These are phyloP conservation scores for Stegastes partitus DNA, from an alignment of 2,113 vertebrate genomes.

Conservation along the genomic window DNA sequence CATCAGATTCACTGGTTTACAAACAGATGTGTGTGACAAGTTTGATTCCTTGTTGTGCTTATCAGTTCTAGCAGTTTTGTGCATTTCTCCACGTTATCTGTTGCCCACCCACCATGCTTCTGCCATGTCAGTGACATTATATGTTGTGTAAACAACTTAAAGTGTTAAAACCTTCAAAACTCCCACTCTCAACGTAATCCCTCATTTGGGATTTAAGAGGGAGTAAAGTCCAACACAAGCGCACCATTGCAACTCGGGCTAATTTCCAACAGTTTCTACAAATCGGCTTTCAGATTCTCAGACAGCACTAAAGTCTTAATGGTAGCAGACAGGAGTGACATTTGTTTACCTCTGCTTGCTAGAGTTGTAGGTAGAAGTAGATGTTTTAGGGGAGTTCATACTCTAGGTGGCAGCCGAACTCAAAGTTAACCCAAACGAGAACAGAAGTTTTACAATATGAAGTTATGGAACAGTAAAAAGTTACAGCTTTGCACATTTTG, in stretches of 20 bases:
- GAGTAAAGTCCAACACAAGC: constrained; percentile 75
- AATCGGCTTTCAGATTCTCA: constrained; percentile 72
- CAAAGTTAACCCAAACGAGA: constrained; percentile 28
- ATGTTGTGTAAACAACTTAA: constrained; percentile 77
- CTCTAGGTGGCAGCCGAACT: background rate
- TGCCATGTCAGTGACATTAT: constrained; percentile 66
- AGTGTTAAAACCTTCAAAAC: constrained; percentile 63
- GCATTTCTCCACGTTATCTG: constrained; percentile 3
- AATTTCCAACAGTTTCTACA: constrained; percentile 64
- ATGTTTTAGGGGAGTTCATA: constrained; percentile 4
- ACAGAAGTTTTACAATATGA: constrained; percentile 46
- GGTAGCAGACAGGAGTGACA: background rate
- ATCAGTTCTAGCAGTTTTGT: constrained; percentile 25
- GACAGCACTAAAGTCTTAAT: constrained; percentile 41
- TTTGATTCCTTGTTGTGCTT: constrained; percentile 2
- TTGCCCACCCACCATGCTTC: constrained; percentile 38
- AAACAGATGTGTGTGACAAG: constrained; percentile 63
- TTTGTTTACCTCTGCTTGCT: constrained; percentile 25
- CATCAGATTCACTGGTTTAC: constrained; percentile 74
- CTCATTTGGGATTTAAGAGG: constrained; percentile 65
- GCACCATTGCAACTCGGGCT: constrained; percentile 47
- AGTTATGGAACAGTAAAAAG: constrained; percentile 59
- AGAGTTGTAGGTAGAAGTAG: constrained; percentile 34
- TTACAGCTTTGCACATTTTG: constrained; percentile 48
- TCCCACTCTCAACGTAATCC: constrained; percentile 64